Conservation (phyloP, 2,888 invertebrate species). For the Ametastegia equiseti region DNA sequence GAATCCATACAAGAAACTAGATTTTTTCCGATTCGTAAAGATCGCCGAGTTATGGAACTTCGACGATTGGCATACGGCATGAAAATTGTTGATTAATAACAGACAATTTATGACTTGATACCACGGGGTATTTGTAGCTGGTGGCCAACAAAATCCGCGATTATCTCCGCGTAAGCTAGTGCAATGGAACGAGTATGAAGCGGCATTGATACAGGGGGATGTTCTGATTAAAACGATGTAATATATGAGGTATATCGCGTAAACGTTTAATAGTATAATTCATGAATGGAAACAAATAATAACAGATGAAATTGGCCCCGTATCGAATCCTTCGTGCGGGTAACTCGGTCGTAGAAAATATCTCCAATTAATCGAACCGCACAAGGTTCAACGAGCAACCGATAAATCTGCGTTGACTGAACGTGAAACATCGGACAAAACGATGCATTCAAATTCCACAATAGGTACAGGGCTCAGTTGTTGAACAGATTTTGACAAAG, state of each 20-base stretch:
- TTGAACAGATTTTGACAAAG: not conserved
- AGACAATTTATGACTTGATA: conserved; percentile 2
- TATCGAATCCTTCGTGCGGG: not conserved
- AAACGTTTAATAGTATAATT: conserved; percentile 25
- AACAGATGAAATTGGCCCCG: not conserved
- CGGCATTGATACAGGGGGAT: not conserved
- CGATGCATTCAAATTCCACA: conserved; percentile 25
- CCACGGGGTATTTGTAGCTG: not conserved
- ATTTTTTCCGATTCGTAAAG: too few species aligned
- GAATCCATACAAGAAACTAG: too few species aligned
- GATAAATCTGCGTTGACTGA: conserved; percentile 32
- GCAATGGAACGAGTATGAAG: not conserved
- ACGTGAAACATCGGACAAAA: conserved; percentile 14
- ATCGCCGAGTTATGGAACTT: too few species aligned
- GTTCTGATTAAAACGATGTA: not conserved
- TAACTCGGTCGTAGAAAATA: conserved; percentile 26
- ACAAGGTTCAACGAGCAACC: not conserved
- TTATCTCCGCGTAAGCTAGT: conserved; percentile 30
- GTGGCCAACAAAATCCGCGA: conserved; percentile 14
- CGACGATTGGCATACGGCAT: not conserved
- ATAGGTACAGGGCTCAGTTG: not conserved
- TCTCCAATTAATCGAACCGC: conserved; percentile 8
- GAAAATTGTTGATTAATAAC: conserved; percentile 13
- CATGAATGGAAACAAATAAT: conserved; percentile 19
- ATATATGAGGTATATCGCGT: not conserved